Base-by-base conservation (phyloP, 2,888 invertebrate species). In the Sinohyriopsis cumingii region DNA sequence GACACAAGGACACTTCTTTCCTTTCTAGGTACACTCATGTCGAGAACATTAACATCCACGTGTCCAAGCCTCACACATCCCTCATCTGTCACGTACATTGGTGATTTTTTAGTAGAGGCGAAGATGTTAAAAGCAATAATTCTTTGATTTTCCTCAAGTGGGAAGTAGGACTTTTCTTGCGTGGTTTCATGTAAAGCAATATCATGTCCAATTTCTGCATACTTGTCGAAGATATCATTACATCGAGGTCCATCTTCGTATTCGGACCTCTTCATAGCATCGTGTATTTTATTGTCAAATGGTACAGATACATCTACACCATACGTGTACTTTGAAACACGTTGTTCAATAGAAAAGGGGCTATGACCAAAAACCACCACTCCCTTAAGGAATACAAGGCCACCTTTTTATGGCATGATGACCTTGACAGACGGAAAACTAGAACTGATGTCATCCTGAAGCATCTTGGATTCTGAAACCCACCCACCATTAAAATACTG, bases 401-500 rank as follows among this genome's bases (percentile, higher is more conserved):
- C 73, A 55, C 71, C 71, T 20, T 76, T 73, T 18, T 60, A 56
- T 3, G 76, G 76, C 59, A 71, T 73, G 20, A 73, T 65, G 0
- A 76, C 63, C 24, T 56, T 55, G 57, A 71, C 53, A 24, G 61
- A 20, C n/a, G 65, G 70, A 53, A 76, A 76, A 3, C 53, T 59
- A 28, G 63, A 59, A 28, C 57, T 65, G 3, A 76, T 62, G 12
- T 55, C 66, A 6, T 59, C 15, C 33, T 76, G 73, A 19, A 76
- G 28, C 15, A 71, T 59, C 2, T 64, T 71, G 3, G 71, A 76
- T 54, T 76, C 76, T 5, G 76, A 71, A 76, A 76, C 4, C 76
- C 76, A 18, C 76, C 76, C 5, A 76, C 75, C 72, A 75, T 73
- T 33, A 73, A 60, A 20, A 73, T 73, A 5, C 65, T 73, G 24